A percentile compares a stretch with the other conserved stretches of the same genome.
Evolutionary conservation across 2,888 invertebrate species (phyloP).

Genomic region (Epinotia brunnichana): DNA sequence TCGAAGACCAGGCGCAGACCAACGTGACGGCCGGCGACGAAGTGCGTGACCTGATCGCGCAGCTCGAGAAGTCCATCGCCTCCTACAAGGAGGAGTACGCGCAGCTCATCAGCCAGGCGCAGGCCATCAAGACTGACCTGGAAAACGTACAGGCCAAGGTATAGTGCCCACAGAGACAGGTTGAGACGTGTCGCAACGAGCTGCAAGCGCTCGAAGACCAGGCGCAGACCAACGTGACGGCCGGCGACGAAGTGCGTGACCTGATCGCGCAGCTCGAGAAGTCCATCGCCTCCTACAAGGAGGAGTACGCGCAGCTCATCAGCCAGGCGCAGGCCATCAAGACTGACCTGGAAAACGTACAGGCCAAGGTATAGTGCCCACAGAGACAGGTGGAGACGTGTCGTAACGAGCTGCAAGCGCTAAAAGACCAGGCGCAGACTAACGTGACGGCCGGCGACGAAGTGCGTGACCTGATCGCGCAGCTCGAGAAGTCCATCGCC

Average conservation of each 20-base stretch:
- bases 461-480: conserved; percentile 93
- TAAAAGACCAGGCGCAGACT: conserved; percentile 96
- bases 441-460: conserved; percentile 97
- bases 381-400: conserved; percentile 98
- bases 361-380: conserved; percentile 89
- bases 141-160: conserved; percentile 99
- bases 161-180: conserved; percentile 88
- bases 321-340: conserved; percentile 99
- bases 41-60: conserved; percentile 93
- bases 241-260: conserved; percentile 96
- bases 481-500: conserved; percentile 97
- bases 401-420: conserved; percentile 95
- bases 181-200: conserved; percentile 98
- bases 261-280: conserved; percentile 95
- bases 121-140: conserved; percentile 98
- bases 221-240: conserved; percentile 95
- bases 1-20: conserved; percentile 96
- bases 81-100: conserved; percentile 99
- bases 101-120: conserved; percentile 98
- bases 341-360: conserved; percentile 97
- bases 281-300: conserved; percentile 98
- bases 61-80: conserved; percentile 97
- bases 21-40: conserved; percentile 97
- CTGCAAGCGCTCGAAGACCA: conserved; percentile 94
- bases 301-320: conserved; percentile 99